Evolutionary conservation across 2,797 vertebrate genomes (phyloP), one percentile per base, ranked within the genome.

Genomic region (Helicolenus hilgendorfi): DNA sequence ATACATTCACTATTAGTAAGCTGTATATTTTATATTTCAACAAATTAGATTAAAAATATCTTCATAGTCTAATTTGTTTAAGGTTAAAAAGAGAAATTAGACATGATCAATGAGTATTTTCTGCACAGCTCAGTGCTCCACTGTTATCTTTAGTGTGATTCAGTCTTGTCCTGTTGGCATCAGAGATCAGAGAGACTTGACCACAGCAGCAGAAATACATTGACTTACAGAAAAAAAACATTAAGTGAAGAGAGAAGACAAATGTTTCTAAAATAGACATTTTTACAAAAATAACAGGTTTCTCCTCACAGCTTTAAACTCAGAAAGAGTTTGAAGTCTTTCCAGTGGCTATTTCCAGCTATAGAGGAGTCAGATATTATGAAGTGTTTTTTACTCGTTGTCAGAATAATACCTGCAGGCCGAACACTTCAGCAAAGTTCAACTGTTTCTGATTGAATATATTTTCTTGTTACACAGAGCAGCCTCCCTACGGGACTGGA

Each of bases 261-360:
- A 3, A n/a, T 38, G 82, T 74, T 79, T 59, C 83, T 79, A 83
- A 92, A 92, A 92, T 83, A 89, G 71, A 71, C 36, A 13, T 64
- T 78, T 72, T 60, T 69, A 78, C 72, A 86, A 86, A 93, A 92
- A 87, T 86, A 86, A 83, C 64, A 79, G 72, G 68, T 68, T 81
- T 84, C 62, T 77, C 29, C 31, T 86, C 62, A 38, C 31, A 33
- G 67, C 85, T 91, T 93, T 90, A 82, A 86, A 89, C 56, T 82
- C 29, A 60, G 38, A 29, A 4, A 38, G 63, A 84, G 85, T 83
- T 91, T 87, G 86, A 91, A 90, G 86, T 87, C n/a, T 22, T 87
- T 90, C 72, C 8, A 2, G 74, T 77, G 83, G 79, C 91, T 95
- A 92, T 95, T 95, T 92, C 78, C 72, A 89, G 89, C 83, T 56